phyloP scores from a whole-genome alignment of 2,888 invertebrate genomes.

The Dichetophora obliterata region DNA sequence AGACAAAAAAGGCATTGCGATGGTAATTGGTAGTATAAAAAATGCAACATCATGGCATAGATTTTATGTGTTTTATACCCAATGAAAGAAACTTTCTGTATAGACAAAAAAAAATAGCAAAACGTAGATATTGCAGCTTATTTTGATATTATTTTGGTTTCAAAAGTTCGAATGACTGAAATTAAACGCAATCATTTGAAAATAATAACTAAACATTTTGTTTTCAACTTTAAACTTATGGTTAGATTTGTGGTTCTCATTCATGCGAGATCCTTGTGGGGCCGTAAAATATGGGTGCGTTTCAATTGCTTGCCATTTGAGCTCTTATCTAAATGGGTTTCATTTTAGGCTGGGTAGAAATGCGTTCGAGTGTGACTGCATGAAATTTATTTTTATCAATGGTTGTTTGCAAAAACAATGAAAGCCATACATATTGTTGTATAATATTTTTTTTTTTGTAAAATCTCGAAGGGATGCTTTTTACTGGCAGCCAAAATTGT shows the following conservation, averaged over 20 bases:
- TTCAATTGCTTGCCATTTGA: neutral
- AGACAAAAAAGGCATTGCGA: neutral
- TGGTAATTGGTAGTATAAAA: neutral
- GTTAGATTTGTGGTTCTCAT: neutral
- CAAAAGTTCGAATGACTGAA: neutral
- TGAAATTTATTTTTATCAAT: neutral
- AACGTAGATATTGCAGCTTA: neutral
- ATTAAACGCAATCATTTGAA: neutral
- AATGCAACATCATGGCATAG: too few relatives aligned
- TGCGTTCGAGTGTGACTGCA: neutral
- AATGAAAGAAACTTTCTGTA: too few relatives aligned
- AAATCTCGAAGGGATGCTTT: neutral
- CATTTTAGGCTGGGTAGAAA: neutral
- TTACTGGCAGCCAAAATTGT: neutral
- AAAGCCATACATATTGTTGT: slow-evolving; percentile 9
- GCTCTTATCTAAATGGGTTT: slow-evolving; percentile 21
- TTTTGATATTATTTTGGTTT: neutral
- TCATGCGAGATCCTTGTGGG: neutral
- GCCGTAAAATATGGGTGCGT: neutral
- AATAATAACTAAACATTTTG: neutral
- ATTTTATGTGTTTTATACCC: too few relatives aligned
- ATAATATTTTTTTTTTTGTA: neutral
- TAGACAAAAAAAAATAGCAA: neutral
- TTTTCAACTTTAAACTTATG: neutral
- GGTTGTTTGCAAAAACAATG: neutral